Percentiles rank a stretch among this genome's conserved stretches.
Evolutionary conservation across 2,113 vertebrate genomes (phyloP).

Genomic region (Argyrosomus japonicus): DNA sequence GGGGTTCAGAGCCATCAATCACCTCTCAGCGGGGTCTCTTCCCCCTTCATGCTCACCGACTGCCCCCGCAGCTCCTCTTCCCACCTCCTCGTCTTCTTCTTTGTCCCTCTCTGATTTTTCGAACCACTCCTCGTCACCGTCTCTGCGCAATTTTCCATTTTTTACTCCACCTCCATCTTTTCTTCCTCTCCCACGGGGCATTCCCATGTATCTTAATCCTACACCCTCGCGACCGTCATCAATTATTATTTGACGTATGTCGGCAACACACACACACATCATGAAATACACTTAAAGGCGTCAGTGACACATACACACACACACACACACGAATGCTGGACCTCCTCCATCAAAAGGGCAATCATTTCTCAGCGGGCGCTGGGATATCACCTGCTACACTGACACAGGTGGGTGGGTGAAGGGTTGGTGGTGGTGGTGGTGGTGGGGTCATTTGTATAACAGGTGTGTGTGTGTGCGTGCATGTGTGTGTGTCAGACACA

Average conservation of each 20-base stretch:
- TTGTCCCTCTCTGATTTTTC: slow-evolving; percentile 27
- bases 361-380: slow-evolving; percentile 60
- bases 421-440: slow-evolving; percentile 19
- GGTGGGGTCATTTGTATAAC: slow-evolving; percentile 45
- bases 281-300: slow-evolving; percentile 33
- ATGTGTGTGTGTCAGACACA: slow-evolving; percentile 60
- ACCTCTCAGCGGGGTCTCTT: slow-evolving; percentile 39
- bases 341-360: slow-evolving; percentile 54
- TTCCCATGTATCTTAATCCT: slow-evolving; percentile 49
- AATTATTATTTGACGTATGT: slow-evolving; percentile 35
- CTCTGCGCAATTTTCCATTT: not conserved
- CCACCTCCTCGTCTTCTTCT: slow-evolving; percentile 7
- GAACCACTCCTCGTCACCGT: not conserved
- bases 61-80: slow-evolving; percentile 6
- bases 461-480: slow-evolving; percentile 23
- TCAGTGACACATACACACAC: slow-evolving; percentile 19
- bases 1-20: slow-evolving; percentile 57
- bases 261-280: slow-evolving; percentile 11
- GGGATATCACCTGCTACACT: slow-evolving; percentile 58
- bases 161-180: not conserved
- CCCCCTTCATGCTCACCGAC: slow-evolving; percentile 31
- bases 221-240: slow-evolving; percentile 10
- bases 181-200: not conserved
- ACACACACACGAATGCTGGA: not conserved
- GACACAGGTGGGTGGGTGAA: slow-evolving; percentile 56